These are phyloP conservation scores for Leucoraja ocellata DNA, from an alignment of 2,797 vertebrate species.

Conservation along the genomic window DNA sequence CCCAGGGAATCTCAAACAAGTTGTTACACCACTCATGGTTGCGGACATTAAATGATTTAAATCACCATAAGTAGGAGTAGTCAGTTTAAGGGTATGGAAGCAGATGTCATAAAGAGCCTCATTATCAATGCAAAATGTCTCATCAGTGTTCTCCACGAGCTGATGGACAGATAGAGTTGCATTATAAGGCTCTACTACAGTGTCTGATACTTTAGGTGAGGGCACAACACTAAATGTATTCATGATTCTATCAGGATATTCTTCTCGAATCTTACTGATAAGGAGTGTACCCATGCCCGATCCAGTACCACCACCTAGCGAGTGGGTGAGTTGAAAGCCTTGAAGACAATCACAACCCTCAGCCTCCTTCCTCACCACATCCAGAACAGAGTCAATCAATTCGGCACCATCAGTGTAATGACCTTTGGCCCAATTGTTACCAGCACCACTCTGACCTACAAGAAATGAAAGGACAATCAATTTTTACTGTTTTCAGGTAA, in stretches of 20 bases:
- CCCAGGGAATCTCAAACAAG: constrained; percentile 19
- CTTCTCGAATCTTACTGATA: constrained; percentile 40
- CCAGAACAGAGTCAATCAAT: constrained; percentile 40
- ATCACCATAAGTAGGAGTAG: constrained; percentile 36
- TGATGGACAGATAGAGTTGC: constrained; percentile 31
- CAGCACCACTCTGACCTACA: constrained; percentile 39
- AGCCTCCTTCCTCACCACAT: constrained; percentile 40
- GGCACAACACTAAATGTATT: constrained; percentile 40
- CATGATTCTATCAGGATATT: constrained; percentile 40
- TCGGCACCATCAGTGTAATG: constrained; percentile 40
- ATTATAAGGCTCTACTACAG: constrained; percentile 29
- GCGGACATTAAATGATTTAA: constrained; percentile 33
- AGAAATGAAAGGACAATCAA: not conserved
- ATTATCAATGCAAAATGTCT: constrained; percentile 42
- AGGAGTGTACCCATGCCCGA: constrained; percentile 40
- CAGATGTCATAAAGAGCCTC: constrained; percentile 34
- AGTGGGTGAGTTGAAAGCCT: constrained; percentile 40
- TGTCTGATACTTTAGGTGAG: constrained; percentile 38
- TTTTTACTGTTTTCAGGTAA: not conserved
- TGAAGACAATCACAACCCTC: constrained; percentile 39
- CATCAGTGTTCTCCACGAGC: constrained; percentile 34
- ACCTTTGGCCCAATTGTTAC: constrained; percentile 40
- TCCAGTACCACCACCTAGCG: constrained; percentile 39
- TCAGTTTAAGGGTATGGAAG: constrained; percentile 35
- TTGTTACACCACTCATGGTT: constrained; percentile 35